These are phyloP conservation scores for Podarcis lilfordi DNA, from an alignment of 2,797 vertebrate genomes.

Conservation along the genomic window DNA sequence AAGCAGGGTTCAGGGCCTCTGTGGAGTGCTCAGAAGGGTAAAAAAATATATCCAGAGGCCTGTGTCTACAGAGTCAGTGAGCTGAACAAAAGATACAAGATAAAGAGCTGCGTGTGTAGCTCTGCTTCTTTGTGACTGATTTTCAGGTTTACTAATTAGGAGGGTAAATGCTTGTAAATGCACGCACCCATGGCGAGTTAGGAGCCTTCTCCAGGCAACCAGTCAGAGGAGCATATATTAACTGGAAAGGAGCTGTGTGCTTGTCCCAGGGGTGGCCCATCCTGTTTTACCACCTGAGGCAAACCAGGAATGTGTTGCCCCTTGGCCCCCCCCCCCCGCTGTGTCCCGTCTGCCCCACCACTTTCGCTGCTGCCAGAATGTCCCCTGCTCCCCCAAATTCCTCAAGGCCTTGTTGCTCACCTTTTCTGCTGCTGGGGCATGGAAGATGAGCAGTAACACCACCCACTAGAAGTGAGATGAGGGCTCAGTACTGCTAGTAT, in stretches of 20 bases:
- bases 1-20: neutral
- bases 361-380: neutral
- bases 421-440: neutral
- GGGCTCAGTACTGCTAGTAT: no score
- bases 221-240: neutral
- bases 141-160: no score
- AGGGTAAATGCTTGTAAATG: neutral
- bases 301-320: no score
- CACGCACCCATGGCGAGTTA: neutral
- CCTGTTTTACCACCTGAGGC: no score
- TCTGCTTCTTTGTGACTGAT: neutral
- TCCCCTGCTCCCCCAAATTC: neutral
- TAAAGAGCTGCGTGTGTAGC: neutral
- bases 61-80: neutral
- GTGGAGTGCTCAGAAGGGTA: neutral
- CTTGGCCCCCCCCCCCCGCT: no score
- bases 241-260: neutral
- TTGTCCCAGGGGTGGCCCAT: no score
- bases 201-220: neutral
- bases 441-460: neutral
- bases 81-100: neutral
- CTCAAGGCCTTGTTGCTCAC: neutral
- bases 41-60: neutral
- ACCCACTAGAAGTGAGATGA: no score
- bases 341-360: no score